These are phyloP conservation scores for Etheostoma nigrum DNA, from an alignment of 2,797 vertebrate species.

Conservation along the genomic window DNA sequence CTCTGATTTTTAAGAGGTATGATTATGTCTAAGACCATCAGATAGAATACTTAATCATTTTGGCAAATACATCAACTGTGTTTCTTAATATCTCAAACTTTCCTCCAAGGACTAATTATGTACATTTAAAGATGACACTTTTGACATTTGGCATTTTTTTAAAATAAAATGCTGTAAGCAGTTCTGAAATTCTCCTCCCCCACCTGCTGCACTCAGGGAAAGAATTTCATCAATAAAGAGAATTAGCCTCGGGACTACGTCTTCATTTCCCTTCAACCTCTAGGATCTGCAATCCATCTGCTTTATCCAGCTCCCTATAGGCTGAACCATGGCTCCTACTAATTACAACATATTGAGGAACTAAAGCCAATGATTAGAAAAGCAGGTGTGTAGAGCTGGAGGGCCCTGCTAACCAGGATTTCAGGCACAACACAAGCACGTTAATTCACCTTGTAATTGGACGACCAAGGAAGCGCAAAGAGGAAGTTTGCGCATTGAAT, in stretches of 20 bases:
- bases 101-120: neutral
- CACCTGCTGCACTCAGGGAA: slow-evolving; percentile 22
- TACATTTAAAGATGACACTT: slow-evolving; percentile 34
- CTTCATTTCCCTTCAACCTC: slow-evolving; percentile 49
- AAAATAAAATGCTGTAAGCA: slow-evolving; percentile 9
- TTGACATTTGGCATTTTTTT: slow-evolving; percentile 11
- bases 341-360: slow-evolving; percentile 72
- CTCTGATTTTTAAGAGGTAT: slow-evolving; percentile 4
- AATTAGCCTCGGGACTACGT: slow-evolving; percentile 41
- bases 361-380: slow-evolving; percentile 60
- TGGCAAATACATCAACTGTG: neutral
- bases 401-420: slow-evolving; percentile 51
- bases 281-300: slow-evolving; percentile 58
- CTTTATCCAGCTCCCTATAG: slow-evolving; percentile 38
- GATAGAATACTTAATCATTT: neutral
- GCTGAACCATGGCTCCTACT: slow-evolving; percentile 48
- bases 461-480: slow-evolving; percentile 18
- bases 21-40: slow-evolving; percentile 18
- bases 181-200: slow-evolving; percentile 24
- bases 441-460: slow-evolving; percentile 63
- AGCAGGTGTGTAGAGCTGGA: slow-evolving; percentile 62
- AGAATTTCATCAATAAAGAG: slow-evolving; percentile 24
- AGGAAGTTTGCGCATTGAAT: slow-evolving; percentile 15
- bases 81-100: slow-evolving; percentile 8
- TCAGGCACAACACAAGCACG: slow-evolving; percentile 38